Evolutionary conservation across 1,140 invertebrate genomes (phyloP), one percentile per base, ranked within the genome.

Genomic region (Drosophila ogumai): DNA sequence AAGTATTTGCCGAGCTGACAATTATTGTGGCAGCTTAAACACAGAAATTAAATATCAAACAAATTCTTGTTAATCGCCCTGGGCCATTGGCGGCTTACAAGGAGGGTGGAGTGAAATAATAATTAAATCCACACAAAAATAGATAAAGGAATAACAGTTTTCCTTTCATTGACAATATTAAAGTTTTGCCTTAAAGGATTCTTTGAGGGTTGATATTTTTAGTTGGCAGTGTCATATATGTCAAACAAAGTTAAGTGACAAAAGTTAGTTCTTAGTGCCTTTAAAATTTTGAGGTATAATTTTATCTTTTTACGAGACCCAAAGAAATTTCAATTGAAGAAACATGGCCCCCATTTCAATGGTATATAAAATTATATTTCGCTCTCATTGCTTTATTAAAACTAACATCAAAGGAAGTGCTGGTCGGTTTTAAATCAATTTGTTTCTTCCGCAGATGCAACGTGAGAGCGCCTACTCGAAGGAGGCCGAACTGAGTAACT

Each of bases 401-500:
- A 25, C 22, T 28, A 19, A 36, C 13, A 36, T 54, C 50, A 36
- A 54, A 36, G 13, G 0, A 36, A 38, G 50, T 22, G 7, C 13
- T 22, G 3, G 28, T 43, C 17, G 38, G 13, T 12, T 59, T 6
- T 19, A 34, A 43, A 43, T 36, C 1, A 28, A 43, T 19, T 19
- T 47, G n/a, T 64, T 22, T 58, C 19, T 52, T 36, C 25, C 31
- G 10, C 54, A 91, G 91, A 95, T 95, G 94, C 94, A 95, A 88
- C 95, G 96, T 79, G 96, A 96, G 6, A 94, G 96, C 13, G 94
- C 95, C 59, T 95, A 96, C 17, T 94, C 96, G 25, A 95, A 96
- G 92, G 96, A 98, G 91, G 94, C 94, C 41, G 96, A 96, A 90
- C 95, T 99, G 94, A 96, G 96, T 78, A 95, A 96, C 77, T 96